phyloP scores from a whole-genome alignment of 2,888 invertebrate species.

The Matsumyia berberina region DNA sequence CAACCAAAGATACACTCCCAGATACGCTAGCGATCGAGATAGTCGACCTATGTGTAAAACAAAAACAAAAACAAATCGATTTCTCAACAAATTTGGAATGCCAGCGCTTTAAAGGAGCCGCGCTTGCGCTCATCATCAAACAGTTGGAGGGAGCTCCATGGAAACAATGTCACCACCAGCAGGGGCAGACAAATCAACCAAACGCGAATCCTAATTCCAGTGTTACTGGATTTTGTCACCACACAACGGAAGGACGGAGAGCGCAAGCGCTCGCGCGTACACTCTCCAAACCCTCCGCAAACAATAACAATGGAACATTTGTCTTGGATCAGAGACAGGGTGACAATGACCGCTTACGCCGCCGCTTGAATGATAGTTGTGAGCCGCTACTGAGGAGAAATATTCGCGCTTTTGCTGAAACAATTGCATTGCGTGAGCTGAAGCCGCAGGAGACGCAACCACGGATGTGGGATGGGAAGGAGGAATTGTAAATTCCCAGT shows the following conservation, averaged over 20 bases:
- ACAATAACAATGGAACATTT: constrained; percentile 80
- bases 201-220: constrained; percentile 75
- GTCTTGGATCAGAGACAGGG: constrained; percentile 78
- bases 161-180: constrained; percentile 45
- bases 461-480: constrained; percentile 54
- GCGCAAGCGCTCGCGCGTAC: constrained; percentile 48
- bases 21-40: constrained; percentile 64
- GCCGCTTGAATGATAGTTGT: constrained; percentile 60
- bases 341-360: constrained; percentile 80
- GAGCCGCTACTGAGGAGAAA: constrained; percentile 45
- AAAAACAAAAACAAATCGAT: constrained; percentile 71
- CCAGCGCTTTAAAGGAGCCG: constrained; percentile 73
- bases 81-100: constrained; percentile 77
- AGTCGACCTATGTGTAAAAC: constrained; percentile 63
- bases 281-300: constrained; percentile 42
- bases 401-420: constrained; percentile 49
- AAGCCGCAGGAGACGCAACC: constrained; percentile 7
- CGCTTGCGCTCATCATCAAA: constrained; percentile 73
- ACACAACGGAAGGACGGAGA: constrained; percentile 20
- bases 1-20: constrained; percentile 71
- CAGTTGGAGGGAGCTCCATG: constrained; percentile 23
- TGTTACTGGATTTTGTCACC: constrained; percentile 74
- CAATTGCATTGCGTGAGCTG: constrained; percentile 70
- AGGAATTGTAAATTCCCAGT: constrained; percentile 80
- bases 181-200: constrained; percentile 49